phyloP scores from a whole-genome alignment of 2,113 vertebrate species.

The Chamaetylas fuelleborni region DNA sequence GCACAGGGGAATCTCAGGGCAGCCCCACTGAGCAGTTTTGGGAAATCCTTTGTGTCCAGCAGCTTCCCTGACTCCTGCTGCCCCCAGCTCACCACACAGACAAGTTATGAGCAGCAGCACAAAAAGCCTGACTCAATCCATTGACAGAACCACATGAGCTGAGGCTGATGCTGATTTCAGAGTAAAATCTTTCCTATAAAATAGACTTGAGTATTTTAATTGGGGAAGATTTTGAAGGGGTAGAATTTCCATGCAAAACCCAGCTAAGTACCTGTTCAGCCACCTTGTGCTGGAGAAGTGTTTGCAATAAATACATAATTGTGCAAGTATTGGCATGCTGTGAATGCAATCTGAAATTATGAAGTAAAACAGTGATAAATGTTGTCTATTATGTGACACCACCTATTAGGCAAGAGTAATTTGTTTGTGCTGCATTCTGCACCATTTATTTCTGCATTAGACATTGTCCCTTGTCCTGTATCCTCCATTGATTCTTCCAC shows the following conservation, averaged over 20 bases:
- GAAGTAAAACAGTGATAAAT: constrained; percentile 20
- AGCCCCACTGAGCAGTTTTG: no score
- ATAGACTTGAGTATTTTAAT: neutral
- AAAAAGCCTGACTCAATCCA: neutral
- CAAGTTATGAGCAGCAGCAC: neutral
- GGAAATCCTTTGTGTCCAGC: neutral
- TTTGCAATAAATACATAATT: neutral
- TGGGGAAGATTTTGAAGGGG: neutral
- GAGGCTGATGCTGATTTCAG: neutral
- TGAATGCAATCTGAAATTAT: neutral
- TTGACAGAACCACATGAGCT: neutral
- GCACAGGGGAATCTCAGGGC: neutral
- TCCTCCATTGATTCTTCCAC: neutral
- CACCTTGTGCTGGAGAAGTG: neutral
- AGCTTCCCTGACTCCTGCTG: neutral
- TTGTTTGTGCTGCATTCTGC: neutral
- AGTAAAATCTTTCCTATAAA: neutral
- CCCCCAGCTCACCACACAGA: neutral
- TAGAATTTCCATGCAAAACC: neutral
- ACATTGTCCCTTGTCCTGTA: neutral
- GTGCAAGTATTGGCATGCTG: neutral
- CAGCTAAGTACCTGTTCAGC: neutral
- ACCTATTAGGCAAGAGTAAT: neutral
- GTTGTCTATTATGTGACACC: neutral
- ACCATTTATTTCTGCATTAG: neutral